Conservation (phyloP, 2,797 vertebrate genomes). For the Percopsis omiscomaycus region DNA sequence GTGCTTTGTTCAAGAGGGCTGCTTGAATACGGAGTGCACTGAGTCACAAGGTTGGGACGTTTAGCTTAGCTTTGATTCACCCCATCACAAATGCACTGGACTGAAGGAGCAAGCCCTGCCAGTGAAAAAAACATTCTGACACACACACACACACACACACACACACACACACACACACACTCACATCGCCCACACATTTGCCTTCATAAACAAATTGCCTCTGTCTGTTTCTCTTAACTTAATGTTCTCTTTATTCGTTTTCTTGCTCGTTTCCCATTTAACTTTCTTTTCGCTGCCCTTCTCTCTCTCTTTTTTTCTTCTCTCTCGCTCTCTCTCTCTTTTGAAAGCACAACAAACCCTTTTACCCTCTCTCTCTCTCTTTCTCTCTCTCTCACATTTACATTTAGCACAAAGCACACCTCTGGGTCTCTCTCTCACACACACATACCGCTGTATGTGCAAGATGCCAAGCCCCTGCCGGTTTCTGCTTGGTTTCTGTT, state of each 20-base stretch:
- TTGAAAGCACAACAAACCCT: conserved; percentile 22
- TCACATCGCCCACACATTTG: conserved; percentile 5
- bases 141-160: conserved; percentile 13
- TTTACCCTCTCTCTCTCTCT: background rate
- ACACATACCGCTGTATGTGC: background rate
- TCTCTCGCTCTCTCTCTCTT: conserved; percentile 1
- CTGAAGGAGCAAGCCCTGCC: conserved; percentile 45
- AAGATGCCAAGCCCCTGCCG: too few relatives aligned
- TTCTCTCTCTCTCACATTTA: background rate
- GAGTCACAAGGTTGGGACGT: conserved; percentile 55
- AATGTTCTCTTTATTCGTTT: conserved; percentile 4
- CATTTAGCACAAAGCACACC: background rate
- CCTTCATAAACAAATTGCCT: background rate
- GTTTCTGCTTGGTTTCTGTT: conserved; percentile 4
- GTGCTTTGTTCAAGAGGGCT: conserved; percentile 32
- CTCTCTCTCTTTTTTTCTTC: conserved; percentile 19
- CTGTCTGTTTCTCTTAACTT: background rate
- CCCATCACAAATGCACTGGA: conserved; percentile 39
- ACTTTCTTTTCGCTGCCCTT: too few relatives aligned
- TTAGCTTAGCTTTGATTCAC: conserved; percentile 42
- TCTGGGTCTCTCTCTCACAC: background rate
- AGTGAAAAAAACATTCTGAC: conserved; percentile 49
- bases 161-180: background rate
- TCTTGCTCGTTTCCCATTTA: background rate
- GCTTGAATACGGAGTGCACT: conserved; percentile 39